Percentiles rank a stretch among this genome's conserved stretches.
These are phyloP conservation scores for Rhagophthalmus giganteus DNA, from an alignment of 2,888 invertebrate species.

Conservation along the genomic window DNA sequence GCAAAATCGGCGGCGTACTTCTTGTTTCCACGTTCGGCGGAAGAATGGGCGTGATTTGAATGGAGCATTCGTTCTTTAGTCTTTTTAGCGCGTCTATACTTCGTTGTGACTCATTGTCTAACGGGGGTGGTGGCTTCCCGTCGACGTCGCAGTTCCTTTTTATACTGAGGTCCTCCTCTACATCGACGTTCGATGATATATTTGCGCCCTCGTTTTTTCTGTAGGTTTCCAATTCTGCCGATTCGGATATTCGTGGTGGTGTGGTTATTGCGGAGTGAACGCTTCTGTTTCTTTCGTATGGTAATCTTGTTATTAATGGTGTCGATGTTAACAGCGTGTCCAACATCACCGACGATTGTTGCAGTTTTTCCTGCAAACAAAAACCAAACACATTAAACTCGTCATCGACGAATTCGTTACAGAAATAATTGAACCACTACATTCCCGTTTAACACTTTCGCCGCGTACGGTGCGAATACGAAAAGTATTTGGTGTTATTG, in stretches of 20 bases:
- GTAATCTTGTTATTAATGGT: constrained; percentile 35
- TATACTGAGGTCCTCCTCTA: constrained; percentile 48
- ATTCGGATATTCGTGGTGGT: constrained; percentile 51
- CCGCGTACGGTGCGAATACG: no score
- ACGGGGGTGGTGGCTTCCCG: constrained; percentile 16
- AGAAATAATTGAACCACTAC: no score
- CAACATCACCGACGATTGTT: constrained; percentile 62
- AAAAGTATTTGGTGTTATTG: no score
- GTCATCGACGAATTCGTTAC: no score
- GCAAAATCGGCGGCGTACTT: constrained; percentile 14
- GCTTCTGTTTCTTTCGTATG: constrained; percentile 20
- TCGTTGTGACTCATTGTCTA: constrained; percentile 31
- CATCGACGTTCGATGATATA: constrained; percentile 5
- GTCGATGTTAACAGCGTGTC: constrained; percentile 62
- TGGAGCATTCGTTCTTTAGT: constrained; percentile 32
- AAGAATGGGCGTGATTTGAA: constrained; percentile 42
- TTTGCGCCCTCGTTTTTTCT: no score
- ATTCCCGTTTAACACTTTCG: no score
- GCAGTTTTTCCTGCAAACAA: constrained; percentile 64
- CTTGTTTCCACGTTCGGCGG: constrained; percentile 10
- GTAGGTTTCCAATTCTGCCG: constrained; percentile 40
- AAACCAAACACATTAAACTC: no score
- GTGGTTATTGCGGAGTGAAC: constrained; percentile 19
- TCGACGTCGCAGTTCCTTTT: constrained; percentile 2
- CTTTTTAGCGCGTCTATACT: constrained; percentile 30